Base-by-base conservation (phyloP, 1,140 invertebrate genomes). In the Conus ventricosus region DNA sequence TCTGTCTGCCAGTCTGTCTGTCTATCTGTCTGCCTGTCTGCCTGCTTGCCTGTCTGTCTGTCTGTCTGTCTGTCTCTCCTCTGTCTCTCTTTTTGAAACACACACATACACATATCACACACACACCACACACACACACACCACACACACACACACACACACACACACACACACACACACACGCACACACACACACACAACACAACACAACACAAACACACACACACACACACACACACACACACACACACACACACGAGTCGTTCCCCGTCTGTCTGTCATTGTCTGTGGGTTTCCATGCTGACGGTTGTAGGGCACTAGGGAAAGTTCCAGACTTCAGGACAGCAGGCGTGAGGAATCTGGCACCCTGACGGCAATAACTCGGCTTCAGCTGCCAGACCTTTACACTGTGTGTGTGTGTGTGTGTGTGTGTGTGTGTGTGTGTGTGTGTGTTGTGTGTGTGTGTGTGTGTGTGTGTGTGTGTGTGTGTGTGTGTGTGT, bases 131-230 rank as follows among this genome's bases (percentile, higher is more conserved):
- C 78, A 80, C 78, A 80, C 78, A 51, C 78, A 80, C 78, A 80
- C 78, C 78, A 80, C 78, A 80, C 78, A 80, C 78, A 39, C 25
- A 80, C 78, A 80, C n/a, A 80, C 78, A 80, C 78, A 80, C 78
- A 80, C 78, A 80, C 78, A 80, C 78, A 80, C 78, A 80, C 78
- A 80, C 78, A 80, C 78, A 80, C 78, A 80, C 27, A 13, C 25
- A 80, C 27, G 51, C 27, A 80, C 27, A 39, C 27, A 80, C 78
- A 51, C 78, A 71, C 15, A 71, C 17, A 71, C 17, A 63, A 39
- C 39, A 39, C 39, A 39, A 39, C 39, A 39, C 39, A 39, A 39
- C 39, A 63, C 11, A 63, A 0, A 63, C 11, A 63, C 11, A 63
- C 11, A 63, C 11, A 63, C 11, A 63, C 11, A 63, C 11, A 63